Evolutionary conservation across 2,113 vertebrate genomes (phyloP).

Genomic region (Aepyceros melampus): DNA sequence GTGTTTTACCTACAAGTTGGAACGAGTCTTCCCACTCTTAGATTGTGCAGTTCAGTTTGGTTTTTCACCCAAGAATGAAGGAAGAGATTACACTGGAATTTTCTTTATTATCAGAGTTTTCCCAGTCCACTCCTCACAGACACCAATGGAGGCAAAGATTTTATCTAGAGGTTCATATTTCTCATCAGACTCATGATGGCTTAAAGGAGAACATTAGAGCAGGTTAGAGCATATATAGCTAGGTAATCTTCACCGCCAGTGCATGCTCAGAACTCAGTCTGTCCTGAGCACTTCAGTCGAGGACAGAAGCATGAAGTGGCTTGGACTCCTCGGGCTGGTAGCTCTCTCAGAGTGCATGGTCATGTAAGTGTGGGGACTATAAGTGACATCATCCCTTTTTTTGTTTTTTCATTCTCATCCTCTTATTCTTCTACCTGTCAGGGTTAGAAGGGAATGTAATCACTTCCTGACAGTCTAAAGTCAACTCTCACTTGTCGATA

Average conservation of each 20-base stretch:
- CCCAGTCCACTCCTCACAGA: neutral
- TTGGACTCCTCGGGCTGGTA: conserved; percentile 71
- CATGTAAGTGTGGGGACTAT: conserved; percentile 64
- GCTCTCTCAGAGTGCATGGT: conserved; percentile 66
- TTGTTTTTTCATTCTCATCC: neutral
- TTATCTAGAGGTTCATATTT: conserved; percentile 49
- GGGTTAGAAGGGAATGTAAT: neutral
- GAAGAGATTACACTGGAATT: neutral
- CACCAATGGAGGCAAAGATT: neutral
- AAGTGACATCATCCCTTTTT: accelerated
- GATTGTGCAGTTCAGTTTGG: neutral
- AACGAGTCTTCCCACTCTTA: neutral
- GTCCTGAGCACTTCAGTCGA: accelerated
- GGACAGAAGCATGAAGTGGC: conserved; percentile 72
- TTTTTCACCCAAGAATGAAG: neutral
- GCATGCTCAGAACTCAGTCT: neutral
- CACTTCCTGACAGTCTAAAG: neutral
- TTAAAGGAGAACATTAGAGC: neutral
- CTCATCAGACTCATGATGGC: conserved; percentile 47
- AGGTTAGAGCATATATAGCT: conserved; percentile 59
- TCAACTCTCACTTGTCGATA: neutral
- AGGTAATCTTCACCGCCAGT: accelerated
- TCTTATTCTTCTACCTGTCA: neutral
- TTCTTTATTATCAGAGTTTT: neutral
- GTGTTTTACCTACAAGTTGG: neutral